Base-by-base conservation (phyloP, 2,888 invertebrate genomes). In the Daptonema setosum region DNA sequence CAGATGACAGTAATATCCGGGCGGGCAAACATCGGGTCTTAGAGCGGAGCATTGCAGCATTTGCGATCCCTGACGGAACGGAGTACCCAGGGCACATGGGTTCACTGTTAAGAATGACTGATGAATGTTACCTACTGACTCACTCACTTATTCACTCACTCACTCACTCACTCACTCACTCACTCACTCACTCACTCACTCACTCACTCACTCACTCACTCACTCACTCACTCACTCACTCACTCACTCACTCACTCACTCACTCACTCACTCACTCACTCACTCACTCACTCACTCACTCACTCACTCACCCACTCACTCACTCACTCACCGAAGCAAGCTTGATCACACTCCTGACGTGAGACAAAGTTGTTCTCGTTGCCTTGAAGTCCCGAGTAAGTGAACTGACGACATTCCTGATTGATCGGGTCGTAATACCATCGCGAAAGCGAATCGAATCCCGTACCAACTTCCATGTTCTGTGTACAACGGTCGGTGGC, bases 1-100 rank as follows among this genome's bases (percentile, higher is more conserved):
- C 52, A 68, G 60, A 57, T 69, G 69, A 56, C 69, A 69, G 67
- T 67, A 68, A 56, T 67, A 62, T 51, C 62, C 62, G n/a, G 61
- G 54, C 1, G 68, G 68, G 35, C 68, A 68, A 14, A 55, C 41
- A 43, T 55, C 48, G 1, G 65, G 64, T 60, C 64, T 66, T 5
- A 64, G 62, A 1, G 67, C 62, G 28, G 66, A 64, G 59, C 68
- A 68, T n/a, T 28, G 30, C 25, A 11, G 35, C 2, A 53, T 17
- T 2, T n/a, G 14, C 2, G 28, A 45, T 2, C 43, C 45, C 22
- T n/a, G 24, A 20, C 56, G 48, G 14, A 22, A 41, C 14, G 58
- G 58, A 8, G 48, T 25, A 11, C 58, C 58, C 11, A 22, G 14
- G 5, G 47, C 26, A 35, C 58, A 58, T 2, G 58, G 58, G 30